Conservation (phyloP, 2,888 invertebrate genomes). For the Gastracanthus pulcherrimus region DNA sequence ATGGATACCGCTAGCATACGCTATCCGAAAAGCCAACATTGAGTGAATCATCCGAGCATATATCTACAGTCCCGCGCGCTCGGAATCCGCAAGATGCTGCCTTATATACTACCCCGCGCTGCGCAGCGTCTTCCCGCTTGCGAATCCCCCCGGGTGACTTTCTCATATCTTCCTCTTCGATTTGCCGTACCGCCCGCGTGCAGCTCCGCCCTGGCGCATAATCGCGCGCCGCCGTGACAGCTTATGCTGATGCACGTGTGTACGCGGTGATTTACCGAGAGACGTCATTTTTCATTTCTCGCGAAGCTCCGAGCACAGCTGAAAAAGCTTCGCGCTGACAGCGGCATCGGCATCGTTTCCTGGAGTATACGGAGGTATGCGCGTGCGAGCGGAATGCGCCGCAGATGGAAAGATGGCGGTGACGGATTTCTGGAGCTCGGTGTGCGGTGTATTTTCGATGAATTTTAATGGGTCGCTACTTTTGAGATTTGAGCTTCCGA, state of each 20-base stretch:
- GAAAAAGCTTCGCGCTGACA: no score
- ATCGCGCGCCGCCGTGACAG: background rate
- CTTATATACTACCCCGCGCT: no score
- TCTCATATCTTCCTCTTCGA: background rate
- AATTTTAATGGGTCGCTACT: constrained; percentile 14
- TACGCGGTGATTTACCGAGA: constrained; percentile 5
- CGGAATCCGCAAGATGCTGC: background rate
- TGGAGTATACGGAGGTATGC: no score
- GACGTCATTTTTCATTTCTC: constrained; percentile 26
- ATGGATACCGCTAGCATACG: background rate
- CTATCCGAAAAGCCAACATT: background rate
- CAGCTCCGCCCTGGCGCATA: background rate
- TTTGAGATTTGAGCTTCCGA: background rate
- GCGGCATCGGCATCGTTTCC: no score
- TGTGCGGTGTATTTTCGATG: constrained; percentile 2
- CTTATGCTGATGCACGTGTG: background rate
- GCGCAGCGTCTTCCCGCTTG: no score
- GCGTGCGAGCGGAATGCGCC: no score
- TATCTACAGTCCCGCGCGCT: background rate
- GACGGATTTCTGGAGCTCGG: no score
- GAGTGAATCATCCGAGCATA: background rate
- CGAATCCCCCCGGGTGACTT: background rate
- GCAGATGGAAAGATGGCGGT: no score
- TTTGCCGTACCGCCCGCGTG: background rate
- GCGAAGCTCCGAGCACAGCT: background rate